Evolutionary conservation across 2,888 invertebrate species (phyloP).

Genomic region (Eupelmus urozonus): DNA sequence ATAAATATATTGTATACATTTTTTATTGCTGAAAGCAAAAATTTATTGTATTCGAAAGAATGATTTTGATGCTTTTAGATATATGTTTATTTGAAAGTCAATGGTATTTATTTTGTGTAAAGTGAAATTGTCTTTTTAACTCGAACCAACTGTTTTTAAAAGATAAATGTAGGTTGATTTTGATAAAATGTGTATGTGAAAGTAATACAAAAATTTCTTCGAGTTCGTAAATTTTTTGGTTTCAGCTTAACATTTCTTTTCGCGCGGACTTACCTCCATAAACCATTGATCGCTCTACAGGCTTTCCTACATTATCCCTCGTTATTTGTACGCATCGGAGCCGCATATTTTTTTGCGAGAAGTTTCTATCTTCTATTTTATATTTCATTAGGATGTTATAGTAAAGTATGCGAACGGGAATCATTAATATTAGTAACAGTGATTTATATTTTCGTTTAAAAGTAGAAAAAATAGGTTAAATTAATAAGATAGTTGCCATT

Average conservation of each 20-base stretch:
- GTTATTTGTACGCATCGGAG: constrained; percentile 52
- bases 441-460: constrained; percentile 1
- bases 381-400: constrained; percentile 9
- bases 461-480: not conserved
- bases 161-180: constrained; percentile 16
- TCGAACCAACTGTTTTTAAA: not conserved
- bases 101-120: constrained; percentile 2
- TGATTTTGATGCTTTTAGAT: too few relatives aligned
- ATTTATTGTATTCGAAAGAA: not conserved
- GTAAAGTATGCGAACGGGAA: not conserved
- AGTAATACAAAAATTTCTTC: constrained; percentile 7
- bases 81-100: not conserved
- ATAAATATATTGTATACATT: constrained; percentile 18
- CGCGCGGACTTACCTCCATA: constrained; percentile 4
- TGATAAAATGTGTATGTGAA: not conserved
- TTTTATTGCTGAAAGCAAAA: constrained; percentile 22
- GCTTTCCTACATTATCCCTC: constrained; percentile 36
- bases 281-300: constrained; percentile 22
- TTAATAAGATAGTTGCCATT: not conserved
- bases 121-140: constrained; percentile 11
- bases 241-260: constrained; percentile 39
- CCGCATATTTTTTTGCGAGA: not conserved
- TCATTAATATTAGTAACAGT: constrained; percentile 7
- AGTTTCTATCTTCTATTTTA: constrained; percentile 16
- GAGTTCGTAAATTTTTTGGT: constrained; percentile 2